Evolutionary conservation across 1,140 invertebrate species (phyloP).

Genomic region (Thaumatotibia leucotreta): DNA sequence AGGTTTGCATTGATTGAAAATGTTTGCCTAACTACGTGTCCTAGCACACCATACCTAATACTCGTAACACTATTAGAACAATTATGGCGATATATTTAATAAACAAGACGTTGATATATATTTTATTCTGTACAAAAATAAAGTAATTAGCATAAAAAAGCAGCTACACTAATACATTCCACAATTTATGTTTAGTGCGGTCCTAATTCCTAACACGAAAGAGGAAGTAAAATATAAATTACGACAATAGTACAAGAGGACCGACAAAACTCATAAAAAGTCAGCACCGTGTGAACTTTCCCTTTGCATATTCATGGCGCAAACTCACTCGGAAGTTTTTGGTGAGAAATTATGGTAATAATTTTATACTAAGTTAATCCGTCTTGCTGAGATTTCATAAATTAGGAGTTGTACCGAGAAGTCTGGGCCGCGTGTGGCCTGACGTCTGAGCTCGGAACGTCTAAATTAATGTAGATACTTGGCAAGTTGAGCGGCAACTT

Average conservation of each 20-base stretch:
- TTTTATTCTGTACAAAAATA: not conserved
- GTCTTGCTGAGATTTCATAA: conserved; percentile 49
- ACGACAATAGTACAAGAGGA: conserved; percentile 52
- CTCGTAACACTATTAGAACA: no score
- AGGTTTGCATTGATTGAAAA: no score
- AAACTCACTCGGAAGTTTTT: conserved; percentile 69
- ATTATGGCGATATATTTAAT: no score
- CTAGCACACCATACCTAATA: no score
- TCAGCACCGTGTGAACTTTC: conserved; percentile 60
- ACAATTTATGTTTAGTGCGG: conserved; percentile 4
- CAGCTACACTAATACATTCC: not conserved
- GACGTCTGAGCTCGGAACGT: conserved; percentile 23
- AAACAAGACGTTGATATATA: no score
- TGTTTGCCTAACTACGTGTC: no score
- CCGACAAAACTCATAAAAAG: conserved; percentile 70
- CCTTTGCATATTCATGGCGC: conserved; percentile 68
- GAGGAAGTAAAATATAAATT: conserved; percentile 54
- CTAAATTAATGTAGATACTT: conserved; percentile 34
- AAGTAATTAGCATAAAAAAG: not conserved
- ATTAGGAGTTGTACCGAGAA: conserved; percentile 29
- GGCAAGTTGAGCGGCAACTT: conserved; percentile 8
- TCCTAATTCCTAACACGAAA: conserved; percentile 6
- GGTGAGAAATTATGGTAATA: conserved; percentile 73
- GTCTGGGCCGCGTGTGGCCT: conserved; percentile 22
- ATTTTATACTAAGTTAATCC: conserved; percentile 68